Conservation (phyloP, 2,113 vertebrate species). For the Terrapene triunguis region DNA sequence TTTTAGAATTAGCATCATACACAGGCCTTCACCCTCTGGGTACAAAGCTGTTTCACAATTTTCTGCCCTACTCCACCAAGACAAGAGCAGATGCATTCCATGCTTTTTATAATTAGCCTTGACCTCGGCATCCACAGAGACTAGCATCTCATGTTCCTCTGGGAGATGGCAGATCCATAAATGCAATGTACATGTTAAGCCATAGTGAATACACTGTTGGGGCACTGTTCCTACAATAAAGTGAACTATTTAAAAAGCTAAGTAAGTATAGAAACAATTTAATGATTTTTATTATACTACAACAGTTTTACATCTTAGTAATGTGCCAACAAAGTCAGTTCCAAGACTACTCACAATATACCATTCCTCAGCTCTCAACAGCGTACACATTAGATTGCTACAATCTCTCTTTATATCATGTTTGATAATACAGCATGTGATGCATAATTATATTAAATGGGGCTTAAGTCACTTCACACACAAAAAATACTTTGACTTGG, state of each 20-base stretch:
- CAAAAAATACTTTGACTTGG: constrained; percentile 13
- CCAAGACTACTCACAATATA: background rate
- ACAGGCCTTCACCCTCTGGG: constrained; percentile 12
- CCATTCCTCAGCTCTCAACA: background rate
- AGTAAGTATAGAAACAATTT: fast-evolving
- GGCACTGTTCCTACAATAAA: fast-evolving
- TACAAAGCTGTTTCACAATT: background rate
- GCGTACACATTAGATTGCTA: background rate
- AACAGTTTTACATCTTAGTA: background rate
- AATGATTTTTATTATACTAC: background rate
- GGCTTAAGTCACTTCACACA: background rate
- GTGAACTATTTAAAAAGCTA: fast-evolving
- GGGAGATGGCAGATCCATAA: constrained; percentile 1
- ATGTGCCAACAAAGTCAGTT: background rate
- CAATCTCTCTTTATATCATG: background rate
- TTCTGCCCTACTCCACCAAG: constrained; percentile 46
- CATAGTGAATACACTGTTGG: background rate
- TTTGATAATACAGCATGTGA: background rate
- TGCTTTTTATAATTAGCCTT: constrained; percentile 62
- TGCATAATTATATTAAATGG: background rate
- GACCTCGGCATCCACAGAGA: constrained; percentile 42
- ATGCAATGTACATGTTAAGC: constrained; percentile 10
- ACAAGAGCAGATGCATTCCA: constrained; percentile 47
- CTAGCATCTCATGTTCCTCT: constrained; percentile 25
- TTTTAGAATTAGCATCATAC: constrained; percentile 53